Evolutionary conservation across 2,888 invertebrate species (phyloP).

Genomic region (Drosophila nr. perissopoda): DNA sequence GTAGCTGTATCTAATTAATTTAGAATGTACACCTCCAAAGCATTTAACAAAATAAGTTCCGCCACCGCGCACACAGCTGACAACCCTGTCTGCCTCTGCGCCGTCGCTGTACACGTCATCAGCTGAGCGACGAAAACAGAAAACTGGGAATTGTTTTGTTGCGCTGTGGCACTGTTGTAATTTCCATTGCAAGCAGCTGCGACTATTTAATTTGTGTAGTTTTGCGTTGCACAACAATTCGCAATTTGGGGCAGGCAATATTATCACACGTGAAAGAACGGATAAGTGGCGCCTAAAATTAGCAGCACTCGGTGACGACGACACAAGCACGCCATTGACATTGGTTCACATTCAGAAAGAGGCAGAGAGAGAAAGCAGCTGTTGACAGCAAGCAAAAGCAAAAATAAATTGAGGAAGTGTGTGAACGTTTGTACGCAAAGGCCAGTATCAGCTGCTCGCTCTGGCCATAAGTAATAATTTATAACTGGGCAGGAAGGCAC

Average conservation of each 20-base stretch:
- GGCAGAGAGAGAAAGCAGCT: conserved; percentile 42
- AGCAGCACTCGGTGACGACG: conserved; percentile 43
- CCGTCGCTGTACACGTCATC: conserved; percentile 74
- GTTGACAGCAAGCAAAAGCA: conserved; percentile 32
- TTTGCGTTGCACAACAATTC: conserved; percentile 28
- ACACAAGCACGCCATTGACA: conserved; percentile 65
- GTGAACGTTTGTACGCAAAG: conserved; percentile 10
- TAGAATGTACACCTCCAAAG: neutral
- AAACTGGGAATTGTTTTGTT: conserved; percentile 52
- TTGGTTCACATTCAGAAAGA: conserved; percentile 68
- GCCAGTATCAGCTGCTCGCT: conserved; percentile 71
- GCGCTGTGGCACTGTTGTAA: conserved; percentile 32
- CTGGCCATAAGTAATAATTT: conserved; percentile 48
- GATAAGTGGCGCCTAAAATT: conserved; percentile 42
- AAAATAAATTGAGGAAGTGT: conserved; percentile 75
- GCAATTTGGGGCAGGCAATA: conserved; percentile 49
- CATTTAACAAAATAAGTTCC: neutral
- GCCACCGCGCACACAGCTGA: conserved; percentile 8
- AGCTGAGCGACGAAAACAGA: conserved; percentile 56
- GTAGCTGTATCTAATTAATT: neutral
- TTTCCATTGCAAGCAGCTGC: conserved; percentile 44
- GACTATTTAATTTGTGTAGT: conserved; percentile 31
- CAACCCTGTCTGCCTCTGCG: conserved; percentile 63
- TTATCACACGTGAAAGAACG: conserved; percentile 53
- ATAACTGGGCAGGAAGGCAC: conserved; percentile 38